Evolutionary conservation across 2,797 vertebrate species (phyloP).

Genomic region (Myotis vivesi): DNA sequence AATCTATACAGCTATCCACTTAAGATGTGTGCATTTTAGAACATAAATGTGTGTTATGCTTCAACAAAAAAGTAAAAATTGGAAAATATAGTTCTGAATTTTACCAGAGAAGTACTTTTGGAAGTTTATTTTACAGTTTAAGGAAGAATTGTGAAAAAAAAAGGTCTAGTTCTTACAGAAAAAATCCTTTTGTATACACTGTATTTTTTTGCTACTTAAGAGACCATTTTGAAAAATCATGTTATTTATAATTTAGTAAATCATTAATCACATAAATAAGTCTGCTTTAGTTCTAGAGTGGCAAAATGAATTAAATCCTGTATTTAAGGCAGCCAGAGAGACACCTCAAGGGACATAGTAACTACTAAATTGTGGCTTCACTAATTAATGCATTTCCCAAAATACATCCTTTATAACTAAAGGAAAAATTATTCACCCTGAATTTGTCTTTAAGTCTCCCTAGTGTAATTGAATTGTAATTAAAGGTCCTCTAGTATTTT

Average conservation of each 20-base stretch:
- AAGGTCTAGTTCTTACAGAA: slow-evolving; percentile 6
- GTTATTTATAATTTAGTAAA: slow-evolving; percentile 58
- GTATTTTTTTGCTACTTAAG: slow-evolving; percentile 23
- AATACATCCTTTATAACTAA: neutral
- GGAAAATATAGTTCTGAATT: slow-evolving; percentile 5
- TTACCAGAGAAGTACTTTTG: slow-evolving; percentile 33
- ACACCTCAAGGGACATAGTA: slow-evolving; percentile 27
- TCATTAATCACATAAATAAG: slow-evolving; percentile 36
- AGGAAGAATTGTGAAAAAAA: neutral
- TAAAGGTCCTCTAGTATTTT: neutral
- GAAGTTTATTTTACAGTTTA: slow-evolving; percentile 47
- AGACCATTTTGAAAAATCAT: slow-evolving; percentile 33
- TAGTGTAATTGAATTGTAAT: slow-evolving; percentile 30
- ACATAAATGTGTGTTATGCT: neutral
- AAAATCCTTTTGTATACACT: slow-evolving; percentile 1
- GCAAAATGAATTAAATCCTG: slow-evolving; percentile 57
- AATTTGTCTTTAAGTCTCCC: slow-evolving; percentile 13
- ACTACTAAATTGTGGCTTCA: slow-evolving; percentile 31
- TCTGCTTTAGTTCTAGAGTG: slow-evolving; percentile 39
- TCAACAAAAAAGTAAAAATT: slow-evolving; percentile 22
- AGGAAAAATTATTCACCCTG: slow-evolving; percentile 7
- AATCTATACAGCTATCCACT: neutral
- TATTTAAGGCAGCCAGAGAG: slow-evolving; percentile 11
- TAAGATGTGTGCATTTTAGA: neutral
- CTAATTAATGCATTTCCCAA: slow-evolving; percentile 27